A percentile compares a stretch with the other conserved stretches of the same genome.
Evolutionary conservation across 2,797 vertebrate genomes (phyloP).

Genomic region (Chaetophractus vellerosus): DNA sequence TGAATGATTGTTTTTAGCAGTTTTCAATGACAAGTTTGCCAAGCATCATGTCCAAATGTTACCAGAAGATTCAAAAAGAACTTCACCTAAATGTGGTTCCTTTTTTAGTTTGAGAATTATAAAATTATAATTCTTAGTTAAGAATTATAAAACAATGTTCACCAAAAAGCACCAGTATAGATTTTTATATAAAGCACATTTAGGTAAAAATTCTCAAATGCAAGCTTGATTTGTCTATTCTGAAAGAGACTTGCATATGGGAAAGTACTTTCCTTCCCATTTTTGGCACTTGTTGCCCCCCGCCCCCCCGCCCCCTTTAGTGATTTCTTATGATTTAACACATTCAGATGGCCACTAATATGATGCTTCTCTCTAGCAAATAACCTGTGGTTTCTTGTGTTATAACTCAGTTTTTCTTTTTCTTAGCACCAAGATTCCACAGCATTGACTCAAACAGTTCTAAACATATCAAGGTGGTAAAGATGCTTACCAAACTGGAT

Average conservation of each 20-base stretch:
- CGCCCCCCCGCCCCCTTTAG: too few species aligned
- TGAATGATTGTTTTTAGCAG: slow-evolving; percentile 56
- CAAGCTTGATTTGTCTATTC: slow-evolving; percentile 36
- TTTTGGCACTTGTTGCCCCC: slow-evolving; percentile 27
- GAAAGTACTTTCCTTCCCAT: slow-evolving; percentile 41
- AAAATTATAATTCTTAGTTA: too few species aligned
- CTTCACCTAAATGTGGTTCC: background rate
- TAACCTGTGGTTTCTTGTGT: slow-evolving; percentile 19
- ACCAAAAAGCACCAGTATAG: slow-evolving; percentile 29
- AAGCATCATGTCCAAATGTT: background rate
- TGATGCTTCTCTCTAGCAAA: slow-evolving; percentile 12
- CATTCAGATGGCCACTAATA: background rate
- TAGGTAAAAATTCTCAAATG: slow-evolving; percentile 58
- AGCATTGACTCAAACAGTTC: background rate
- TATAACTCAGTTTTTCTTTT: background rate
- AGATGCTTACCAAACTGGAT: slow-evolving; percentile 92
- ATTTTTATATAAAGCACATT: slow-evolving; percentile 54
- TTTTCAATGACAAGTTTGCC: slow-evolving; percentile 58
- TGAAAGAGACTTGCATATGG: slow-evolving; percentile 16
- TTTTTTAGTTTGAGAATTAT: slow-evolving; percentile 60
- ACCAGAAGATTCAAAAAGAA: slow-evolving; percentile 62
- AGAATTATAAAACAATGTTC: slow-evolving; percentile 35
- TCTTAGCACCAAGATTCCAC: background rate
- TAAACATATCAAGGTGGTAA: background rate
- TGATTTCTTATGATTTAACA: slow-evolving; percentile 42